Conservation (phyloP, 1,140 invertebrate genomes). For the Drosophila ohnishii region DNA sequence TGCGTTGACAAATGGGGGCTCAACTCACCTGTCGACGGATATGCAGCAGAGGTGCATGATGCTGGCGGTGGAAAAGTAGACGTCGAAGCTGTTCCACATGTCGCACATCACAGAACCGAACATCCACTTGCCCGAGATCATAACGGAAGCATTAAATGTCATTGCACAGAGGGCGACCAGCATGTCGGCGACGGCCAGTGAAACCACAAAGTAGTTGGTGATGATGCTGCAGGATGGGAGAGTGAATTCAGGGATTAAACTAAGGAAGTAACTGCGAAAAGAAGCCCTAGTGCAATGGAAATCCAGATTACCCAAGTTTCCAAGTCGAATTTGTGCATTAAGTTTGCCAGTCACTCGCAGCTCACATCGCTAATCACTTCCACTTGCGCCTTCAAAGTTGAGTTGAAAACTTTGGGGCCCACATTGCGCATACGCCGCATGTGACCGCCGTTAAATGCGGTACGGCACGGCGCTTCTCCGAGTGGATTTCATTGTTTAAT, state of each 20-base stretch:
- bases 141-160: conserved; percentile 96
- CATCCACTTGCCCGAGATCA: conserved; percentile 92
- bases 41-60: conserved; percentile 96
- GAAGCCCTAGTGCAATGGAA: conserved; percentile 7
- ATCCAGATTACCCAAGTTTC: conserved; percentile 23
- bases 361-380: conserved; percentile 25
- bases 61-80: conserved; percentile 95
- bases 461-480: conserved; percentile 19
- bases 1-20: neutral
- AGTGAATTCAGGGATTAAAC: conserved; percentile 1
- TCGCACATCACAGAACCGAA: conserved; percentile 97
- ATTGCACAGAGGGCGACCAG: conserved; percentile 95
- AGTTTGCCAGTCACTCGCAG: conserved; percentile 23
- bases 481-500: conserved; percentile 71
- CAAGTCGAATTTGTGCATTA: conserved; percentile 42
- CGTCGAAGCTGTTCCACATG: conserved; percentile 97
- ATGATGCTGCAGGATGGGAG: conserved; percentile 86
- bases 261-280: neutral
- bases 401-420: conserved; percentile 28
- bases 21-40: conserved; percentile 87
- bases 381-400: conserved; percentile 5
- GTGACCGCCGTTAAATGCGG: conserved; percentile 44
- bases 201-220: conserved; percentile 98
- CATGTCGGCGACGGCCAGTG: conserved; percentile 94
- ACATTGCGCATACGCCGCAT: conserved; percentile 59